phyloP scores from a whole-genome alignment of 2,797 vertebrate genomes.

The Onychomys arenicola region DNA sequence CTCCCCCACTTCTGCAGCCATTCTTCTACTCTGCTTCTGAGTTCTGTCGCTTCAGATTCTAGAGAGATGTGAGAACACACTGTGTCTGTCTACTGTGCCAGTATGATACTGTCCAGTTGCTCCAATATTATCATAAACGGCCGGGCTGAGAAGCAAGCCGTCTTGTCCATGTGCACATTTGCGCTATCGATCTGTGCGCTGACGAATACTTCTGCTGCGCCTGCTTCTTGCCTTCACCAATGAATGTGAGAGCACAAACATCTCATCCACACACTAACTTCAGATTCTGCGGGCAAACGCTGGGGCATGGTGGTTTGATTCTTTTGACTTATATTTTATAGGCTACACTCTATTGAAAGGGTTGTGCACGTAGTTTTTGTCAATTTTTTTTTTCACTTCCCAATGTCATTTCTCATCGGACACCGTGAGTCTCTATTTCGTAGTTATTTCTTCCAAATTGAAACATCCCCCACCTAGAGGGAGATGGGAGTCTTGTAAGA shows the following conservation, averaged over 20 bases:
- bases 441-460: neutral
- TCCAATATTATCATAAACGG: neutral
- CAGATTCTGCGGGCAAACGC: accelerated
- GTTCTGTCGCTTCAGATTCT: neutral
- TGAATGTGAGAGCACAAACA: accelerated
- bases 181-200: neutral
- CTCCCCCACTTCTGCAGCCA: neutral
- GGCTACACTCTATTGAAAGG: neutral
- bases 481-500: neutral
- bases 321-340: neutral
- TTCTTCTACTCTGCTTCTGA: neutral
- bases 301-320: neutral
- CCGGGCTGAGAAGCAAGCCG: neutral
- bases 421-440: neutral
- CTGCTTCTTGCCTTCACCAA: neutral
- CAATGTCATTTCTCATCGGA: neutral
- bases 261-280: neutral
- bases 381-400: neutral
- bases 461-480: neutral
- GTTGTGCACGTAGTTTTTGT: neutral
- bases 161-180: accelerated
- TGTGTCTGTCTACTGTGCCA: neutral
- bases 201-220: too few relatives aligned
- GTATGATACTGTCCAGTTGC: neutral
- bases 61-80: neutral